A percentile compares a stretch with the other conserved stretches of the same genome.
Evolutionary conservation across 2,888 invertebrate genomes (phyloP).

Genomic region (Drosophila antonietae): DNA sequence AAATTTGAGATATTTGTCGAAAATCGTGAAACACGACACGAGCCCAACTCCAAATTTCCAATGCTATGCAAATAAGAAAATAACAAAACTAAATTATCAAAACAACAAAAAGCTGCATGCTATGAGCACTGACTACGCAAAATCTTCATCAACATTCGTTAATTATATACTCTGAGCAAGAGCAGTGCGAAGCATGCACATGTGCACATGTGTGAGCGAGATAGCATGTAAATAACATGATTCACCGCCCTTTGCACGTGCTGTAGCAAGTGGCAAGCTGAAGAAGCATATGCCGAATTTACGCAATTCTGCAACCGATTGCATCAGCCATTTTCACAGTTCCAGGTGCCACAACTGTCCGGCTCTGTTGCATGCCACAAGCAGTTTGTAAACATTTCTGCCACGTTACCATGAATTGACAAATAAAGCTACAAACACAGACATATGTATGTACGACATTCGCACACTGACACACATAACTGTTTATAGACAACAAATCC

Average conservation of each 20-base stretch:
- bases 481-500: slow-evolving; percentile 18
- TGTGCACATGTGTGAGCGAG: not conserved
- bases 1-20: not conserved
- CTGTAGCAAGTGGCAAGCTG: slow-evolving; percentile 40
- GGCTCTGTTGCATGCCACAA: slow-evolving; percentile 64
- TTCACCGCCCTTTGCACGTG: slow-evolving; percentile 34
- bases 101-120: slow-evolving; percentile 2
- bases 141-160: not conserved
- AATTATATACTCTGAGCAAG: not conserved
- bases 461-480: slow-evolving; percentile 8
- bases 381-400: slow-evolving; percentile 36
- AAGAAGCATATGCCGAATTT: slow-evolving; percentile 14
- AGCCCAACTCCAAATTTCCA: not conserved
- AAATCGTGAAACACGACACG: not conserved
- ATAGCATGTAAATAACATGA: slow-evolving; percentile 31
- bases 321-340: slow-evolving; percentile 67
- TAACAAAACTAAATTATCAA: not conserved
- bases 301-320: slow-evolving; percentile 54
- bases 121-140: slow-evolving; percentile 5
- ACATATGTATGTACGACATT: slow-evolving; percentile 14
- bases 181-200: not conserved
- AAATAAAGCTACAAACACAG: slow-evolving; percentile 17
- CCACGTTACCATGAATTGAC: slow-evolving; percentile 61
- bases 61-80: not conserved
- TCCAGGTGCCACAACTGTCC: slow-evolving; percentile 30